Base-by-base conservation (phyloP, 1,140 invertebrate genomes). In the Penaeus indicus region DNA sequence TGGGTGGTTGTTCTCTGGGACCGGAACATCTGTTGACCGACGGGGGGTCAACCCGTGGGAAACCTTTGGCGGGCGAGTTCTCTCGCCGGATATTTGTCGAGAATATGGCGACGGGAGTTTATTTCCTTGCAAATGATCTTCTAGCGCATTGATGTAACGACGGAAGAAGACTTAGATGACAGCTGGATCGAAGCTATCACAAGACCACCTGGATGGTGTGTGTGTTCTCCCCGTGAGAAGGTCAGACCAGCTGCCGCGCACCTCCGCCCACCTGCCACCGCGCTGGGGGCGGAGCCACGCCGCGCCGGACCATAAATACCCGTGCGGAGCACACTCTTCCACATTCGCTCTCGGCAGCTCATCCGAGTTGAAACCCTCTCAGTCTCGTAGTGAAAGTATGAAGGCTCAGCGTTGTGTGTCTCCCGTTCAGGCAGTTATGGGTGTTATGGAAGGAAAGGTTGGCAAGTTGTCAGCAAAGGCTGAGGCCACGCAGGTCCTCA, bases 401-500 rank as follows among this genome's bases (percentile, higher is more conserved):
- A 88, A 88, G 87, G 81, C 87, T 64, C 81, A 88, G 62, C 87
- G 87, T 38, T 88, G 87, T 42, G 72, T 69, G 25, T 88, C 87
- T 21, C 87, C 87, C 32, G n/a, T 88, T 10, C 87, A 88, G n/a
- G 87, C 87, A 22, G 82, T 88, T 21, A 78, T 88, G 80, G 87
- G 87, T 42, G 81, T 88, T 3, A 32, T 88, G 47, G 87, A 88
- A 72, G 87, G 81, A 16, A 88, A 88, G 81, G 32, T 67, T 25
- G 72, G 69, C 18, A 88, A 88, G 72, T 72, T 75, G 22, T 62
- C 81, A 8, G 62, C 81, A 7, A 62, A 42, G 38, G 87, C 87
- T 11, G 87, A 88, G 61, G 87, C 87, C 60, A 88, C 87, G 4
- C 87, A 88, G 72, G 87, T 88, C 32, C 87, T 88, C 61, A 88